These are phyloP conservation scores for Nemotelus nigrinus DNA, from an alignment of 2,888 invertebrate species.

Conservation along the genomic window DNA sequence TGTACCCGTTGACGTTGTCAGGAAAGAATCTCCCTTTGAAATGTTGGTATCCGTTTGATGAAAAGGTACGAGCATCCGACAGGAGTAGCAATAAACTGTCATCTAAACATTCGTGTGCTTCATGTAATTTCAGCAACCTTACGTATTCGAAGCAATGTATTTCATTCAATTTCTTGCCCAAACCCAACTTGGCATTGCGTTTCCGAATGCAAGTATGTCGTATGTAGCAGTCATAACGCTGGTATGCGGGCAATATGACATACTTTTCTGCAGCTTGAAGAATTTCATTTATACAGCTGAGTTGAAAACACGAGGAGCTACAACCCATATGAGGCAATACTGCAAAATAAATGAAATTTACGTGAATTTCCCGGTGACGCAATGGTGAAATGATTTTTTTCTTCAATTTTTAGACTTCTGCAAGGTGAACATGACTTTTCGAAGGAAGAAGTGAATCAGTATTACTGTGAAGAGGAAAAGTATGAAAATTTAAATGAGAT, in stretches of 20 bases:
- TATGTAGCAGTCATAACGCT: slow-evolving; percentile 59
- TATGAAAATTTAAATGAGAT: not conserved
- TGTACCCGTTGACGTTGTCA: slow-evolving; percentile 45
- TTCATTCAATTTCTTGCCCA: slow-evolving; percentile 59
- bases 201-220: slow-evolving; percentile 55
- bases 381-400: too few relatives aligned
- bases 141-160: slow-evolving; percentile 53
- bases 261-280: slow-evolving; percentile 59
- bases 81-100: not conserved
- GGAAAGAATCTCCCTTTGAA: slow-evolving; percentile 47
- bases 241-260: slow-evolving; percentile 59
- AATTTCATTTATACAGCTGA: slow-evolving; percentile 58
- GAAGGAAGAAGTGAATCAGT: slow-evolving; percentile 46
- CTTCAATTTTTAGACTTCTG: not conserved
- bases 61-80: slow-evolving; percentile 52
- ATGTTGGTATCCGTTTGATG: slow-evolving; percentile 52
- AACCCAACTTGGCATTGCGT: slow-evolving; percentile 58
- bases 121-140: slow-evolving; percentile 22
- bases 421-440: not conserved
- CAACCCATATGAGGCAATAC: not conserved
- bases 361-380: not conserved
- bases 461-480: slow-evolving; percentile 43
- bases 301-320: not conserved
- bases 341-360: not conserved
- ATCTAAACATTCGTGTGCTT: too few relatives aligned